Evolutionary conservation across 2,797 vertebrate species (phyloP).

Genomic region (Esox lucius): DNA sequence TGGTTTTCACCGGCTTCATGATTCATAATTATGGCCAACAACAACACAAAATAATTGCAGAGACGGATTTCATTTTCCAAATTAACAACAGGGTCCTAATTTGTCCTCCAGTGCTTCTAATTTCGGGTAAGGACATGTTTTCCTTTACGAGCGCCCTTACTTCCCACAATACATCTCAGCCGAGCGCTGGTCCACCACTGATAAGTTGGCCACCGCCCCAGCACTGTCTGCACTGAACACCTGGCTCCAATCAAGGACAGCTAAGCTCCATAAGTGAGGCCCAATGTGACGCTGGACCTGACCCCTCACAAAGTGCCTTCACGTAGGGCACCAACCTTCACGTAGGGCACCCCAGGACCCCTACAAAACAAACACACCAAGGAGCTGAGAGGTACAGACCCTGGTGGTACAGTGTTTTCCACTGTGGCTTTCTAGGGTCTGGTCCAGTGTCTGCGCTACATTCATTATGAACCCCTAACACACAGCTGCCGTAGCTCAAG

Average conservation of each 20-base stretch:
- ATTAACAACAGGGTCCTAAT: slow-evolving; percentile 63
- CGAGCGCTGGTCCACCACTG: slow-evolving; percentile 55
- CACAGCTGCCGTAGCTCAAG: neutral
- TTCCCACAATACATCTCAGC: slow-evolving; percentile 61
- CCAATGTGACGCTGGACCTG: slow-evolving; percentile 44
- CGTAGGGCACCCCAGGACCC: neutral
- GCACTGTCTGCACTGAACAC: slow-evolving; percentile 54
- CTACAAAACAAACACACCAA: neutral
- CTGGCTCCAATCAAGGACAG: slow-evolving; percentile 68
- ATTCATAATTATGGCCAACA: slow-evolving; percentile 64
- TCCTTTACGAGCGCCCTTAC: slow-evolving; percentile 49
- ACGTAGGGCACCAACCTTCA: slow-evolving; percentile 1
- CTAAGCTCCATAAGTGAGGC: slow-evolving; percentile 53
- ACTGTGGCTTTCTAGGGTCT: neutral
- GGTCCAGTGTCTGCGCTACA: neutral
- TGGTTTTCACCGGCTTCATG: slow-evolving; percentile 45
- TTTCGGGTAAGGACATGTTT: slow-evolving; percentile 61
- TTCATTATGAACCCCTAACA: neutral
- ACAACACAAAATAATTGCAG: slow-evolving; percentile 65
- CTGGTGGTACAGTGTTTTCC: neutral
- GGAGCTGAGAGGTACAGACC: neutral
- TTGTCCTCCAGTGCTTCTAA: slow-evolving; percentile 58
- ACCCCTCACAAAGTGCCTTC: slow-evolving; percentile 7
- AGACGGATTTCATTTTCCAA: slow-evolving; percentile 62
- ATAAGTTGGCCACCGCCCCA: slow-evolving; percentile 43